These are phyloP conservation scores for Triplophysa siluroides DNA, from an alignment of 2,113 vertebrate genomes.

Conservation along the genomic window DNA sequence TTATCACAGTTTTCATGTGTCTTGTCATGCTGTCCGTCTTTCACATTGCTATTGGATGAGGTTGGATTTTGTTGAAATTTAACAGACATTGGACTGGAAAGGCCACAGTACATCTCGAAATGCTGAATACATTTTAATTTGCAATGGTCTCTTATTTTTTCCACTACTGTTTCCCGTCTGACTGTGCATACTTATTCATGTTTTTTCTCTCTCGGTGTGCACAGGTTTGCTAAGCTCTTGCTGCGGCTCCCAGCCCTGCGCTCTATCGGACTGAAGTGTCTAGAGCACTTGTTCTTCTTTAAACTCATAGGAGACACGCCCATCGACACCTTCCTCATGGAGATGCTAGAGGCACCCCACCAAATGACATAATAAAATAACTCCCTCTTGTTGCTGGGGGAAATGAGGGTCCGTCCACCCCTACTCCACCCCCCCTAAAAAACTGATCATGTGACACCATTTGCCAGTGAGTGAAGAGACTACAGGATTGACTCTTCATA, in stretches of 20 bases:
- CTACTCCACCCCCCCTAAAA: constrained; percentile 20
- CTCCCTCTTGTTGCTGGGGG: constrained; percentile 29
- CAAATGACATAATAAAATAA: constrained; percentile 88
- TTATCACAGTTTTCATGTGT: too few relatives aligned
- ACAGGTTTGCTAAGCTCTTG: constrained; percentile 96
- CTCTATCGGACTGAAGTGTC: constrained; percentile 97
- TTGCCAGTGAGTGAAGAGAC: constrained; percentile 45
- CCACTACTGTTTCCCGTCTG: neutral
- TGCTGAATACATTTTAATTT: too few relatives aligned
- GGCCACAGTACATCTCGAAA: too few relatives aligned
- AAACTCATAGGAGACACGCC: constrained; percentile 99
- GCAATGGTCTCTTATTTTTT: too few relatives aligned
- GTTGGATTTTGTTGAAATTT: too few relatives aligned
- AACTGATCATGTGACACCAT: constrained; percentile 58
- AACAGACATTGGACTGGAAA: too few relatives aligned
- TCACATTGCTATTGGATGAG: too few relatives aligned
- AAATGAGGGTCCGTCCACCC: constrained; percentile 28
- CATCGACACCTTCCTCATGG: constrained; percentile 99
- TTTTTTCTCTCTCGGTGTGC: neutral
- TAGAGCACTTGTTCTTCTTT: constrained; percentile 99
- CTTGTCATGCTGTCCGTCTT: too few relatives aligned
- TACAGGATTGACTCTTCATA: neutral
- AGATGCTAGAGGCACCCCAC: constrained; percentile 98
- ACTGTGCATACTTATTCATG: neutral
- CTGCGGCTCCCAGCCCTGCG: constrained; percentile 94